phyloP scores from a whole-genome alignment of 2,797 vertebrate species.

The Danio choprae region DNA sequence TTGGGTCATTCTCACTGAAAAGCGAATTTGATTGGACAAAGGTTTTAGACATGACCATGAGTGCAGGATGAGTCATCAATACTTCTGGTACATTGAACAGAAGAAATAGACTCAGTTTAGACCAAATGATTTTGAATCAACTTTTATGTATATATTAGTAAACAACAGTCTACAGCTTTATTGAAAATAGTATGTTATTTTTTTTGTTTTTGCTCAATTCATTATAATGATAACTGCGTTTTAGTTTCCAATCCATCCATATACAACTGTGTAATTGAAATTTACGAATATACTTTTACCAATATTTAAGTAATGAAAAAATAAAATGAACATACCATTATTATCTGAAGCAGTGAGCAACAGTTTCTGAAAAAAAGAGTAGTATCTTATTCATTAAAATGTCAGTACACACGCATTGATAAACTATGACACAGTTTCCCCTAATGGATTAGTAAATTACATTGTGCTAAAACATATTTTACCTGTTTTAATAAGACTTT shows the following conservation, averaged over 20 bases:
- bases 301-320: not conserved
- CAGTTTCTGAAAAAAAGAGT: slow-evolving; percentile 35
- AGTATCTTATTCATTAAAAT: slow-evolving; percentile 6
- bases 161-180: too few relatives aligned
- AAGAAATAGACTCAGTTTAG: not conserved
- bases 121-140: not conserved
- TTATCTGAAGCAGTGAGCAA: slow-evolving; percentile 16
- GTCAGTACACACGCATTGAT: not conserved
- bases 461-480: not conserved
- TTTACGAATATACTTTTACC: not conserved
- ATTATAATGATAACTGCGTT: not conserved
- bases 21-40: not conserved
- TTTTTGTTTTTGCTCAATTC: not conserved
- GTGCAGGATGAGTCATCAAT: not conserved
- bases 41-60: not conserved
- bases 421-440: not conserved
- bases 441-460: not conserved
- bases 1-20: not conserved
- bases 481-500: slow-evolving; percentile 1
- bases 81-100: not conserved
- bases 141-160: not conserved
- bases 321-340: slow-evolving; percentile 53
- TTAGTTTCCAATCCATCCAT: not conserved
- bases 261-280: not conserved
- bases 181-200: too few relatives aligned